Base-by-base conservation (phyloP, 2,888 invertebrate species). In the Linyphia triangularis region DNA sequence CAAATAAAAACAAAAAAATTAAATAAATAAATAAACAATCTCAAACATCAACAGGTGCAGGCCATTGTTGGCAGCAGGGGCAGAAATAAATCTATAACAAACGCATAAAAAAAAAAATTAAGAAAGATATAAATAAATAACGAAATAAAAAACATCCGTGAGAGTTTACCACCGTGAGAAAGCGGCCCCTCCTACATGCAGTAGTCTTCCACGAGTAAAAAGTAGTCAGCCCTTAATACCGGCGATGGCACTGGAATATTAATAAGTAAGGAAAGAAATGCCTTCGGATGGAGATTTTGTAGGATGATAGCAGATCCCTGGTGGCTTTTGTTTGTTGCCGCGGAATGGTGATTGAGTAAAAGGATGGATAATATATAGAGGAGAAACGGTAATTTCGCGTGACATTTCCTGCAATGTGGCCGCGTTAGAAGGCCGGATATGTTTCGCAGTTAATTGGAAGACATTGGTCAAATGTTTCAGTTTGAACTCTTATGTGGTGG, bases 111-210 rank as follows among this genome's bases (percentile, higher is more conserved):
- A 69, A 69, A 59, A 61, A 67, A 51, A 51, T 22, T 19, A 65
- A 77, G 59, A 61, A 37, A 37, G 67, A 65, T 13, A 51, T 26
- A 69, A 4, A 30, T 28, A 24, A 26, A 33, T 16, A 22, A 75
- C 33, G 19, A 63, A 77, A 63, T 5, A 37, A 28, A 51, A 51
- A 65, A 40, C 3, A 19, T 70, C 63, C 85, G 85, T 85, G 85
- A 72, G 85, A 85, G 78, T 85, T 51, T 72, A 70, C 37, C 59
- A 73, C 65, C 86, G 86, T 86, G 86, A 86, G 86, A 86, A 81
- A 65, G 51, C 33, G 3, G 86, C 86, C 86, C 86, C 86, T 86
- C 86, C 86, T 63, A 86, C 86, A 65, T 81, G 37, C 22, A 82
- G 70, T 16, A 33, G 33, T 33, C 33, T 33, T 33, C 33, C 33